Base-by-base conservation (phyloP, 2,888 invertebrate species). In the Cryptocheilus praepositus region DNA sequence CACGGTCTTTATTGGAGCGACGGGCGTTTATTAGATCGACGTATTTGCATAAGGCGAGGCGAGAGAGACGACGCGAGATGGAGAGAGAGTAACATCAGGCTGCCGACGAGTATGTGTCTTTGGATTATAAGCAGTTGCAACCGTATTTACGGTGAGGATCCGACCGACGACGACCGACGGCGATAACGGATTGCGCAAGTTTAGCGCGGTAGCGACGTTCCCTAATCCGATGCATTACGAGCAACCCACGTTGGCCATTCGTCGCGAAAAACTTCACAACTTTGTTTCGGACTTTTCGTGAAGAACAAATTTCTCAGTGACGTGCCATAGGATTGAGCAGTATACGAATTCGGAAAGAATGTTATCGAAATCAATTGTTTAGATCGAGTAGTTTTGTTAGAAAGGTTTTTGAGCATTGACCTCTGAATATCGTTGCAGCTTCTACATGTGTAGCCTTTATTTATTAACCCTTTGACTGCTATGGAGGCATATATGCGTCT, bases 111-210 rank as follows among this genome's bases (percentile, higher is more conserved):
- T 83, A 77, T 80, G 76, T 80, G 72, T 70, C 70, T 79, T 79
- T 56, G 83, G 84, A 85, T 85, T 81, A 82, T 70, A 76, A 79
- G 77, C 74, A 77, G 83, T 80, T 81, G 83, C 83, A 83, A 83
- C 83, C 78, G 81, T 81, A 79, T 84, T 85, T 81, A 80, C 81
- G 73, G 64, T 63, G 79, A 70, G 80, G 75, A 80, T 80, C 67
- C 70, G 67, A 74, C 71, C 28, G 69, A 71, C 36, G 65, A n/a
- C n/a, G n/a, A n/a, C n/a, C 28, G 57, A 61, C 58, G 59, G 70
- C 67, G 83, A 85, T 85, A 84, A 84, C 80, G 74, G 73, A 81
- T 79, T 80, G 81, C 82, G 79, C 78, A 83, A 83, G 81, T 70
- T 75, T 67, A 74, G 73, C 71, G 79, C 76, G 77, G 80, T 80